A percentile compares a stretch with the other conserved stretches of the same genome.
Evolutionary conservation across 1,140 invertebrate species (phyloP).

Genomic region (Ceratina calcarata): DNA sequence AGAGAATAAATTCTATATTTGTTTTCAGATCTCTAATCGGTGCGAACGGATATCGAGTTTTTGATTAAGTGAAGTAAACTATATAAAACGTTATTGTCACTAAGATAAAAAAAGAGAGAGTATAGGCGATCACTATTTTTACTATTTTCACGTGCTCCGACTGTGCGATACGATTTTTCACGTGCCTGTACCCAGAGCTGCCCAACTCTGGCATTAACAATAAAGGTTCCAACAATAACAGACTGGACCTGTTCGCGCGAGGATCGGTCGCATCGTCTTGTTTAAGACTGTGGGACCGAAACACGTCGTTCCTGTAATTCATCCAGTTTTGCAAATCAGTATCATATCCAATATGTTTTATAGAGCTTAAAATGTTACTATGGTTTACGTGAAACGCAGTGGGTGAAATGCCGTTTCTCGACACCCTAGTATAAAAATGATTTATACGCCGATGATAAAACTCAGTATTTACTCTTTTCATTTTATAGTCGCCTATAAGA

Average conservation of each 20-base stretch:
- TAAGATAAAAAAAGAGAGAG: constrained; percentile 79
- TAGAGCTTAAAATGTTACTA: constrained; percentile 29
- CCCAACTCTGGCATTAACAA: constrained; percentile 72
- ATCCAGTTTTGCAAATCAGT: constrained; percentile 60
- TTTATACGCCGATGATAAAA: constrained; percentile 63
- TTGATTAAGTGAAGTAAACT: constrained; percentile 77
- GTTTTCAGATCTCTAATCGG: background rate
- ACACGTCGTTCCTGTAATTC: constrained; percentile 57
- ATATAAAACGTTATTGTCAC: constrained; percentile 81
- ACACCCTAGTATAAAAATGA: constrained; percentile 62
- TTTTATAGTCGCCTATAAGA: constrained; percentile 32
- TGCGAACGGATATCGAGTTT: constrained; percentile 6
- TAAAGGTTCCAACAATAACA: constrained; percentile 80
- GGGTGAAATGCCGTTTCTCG: constrained; percentile 49
- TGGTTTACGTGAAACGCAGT: constrained; percentile 56
- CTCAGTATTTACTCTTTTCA: constrained; percentile 41
- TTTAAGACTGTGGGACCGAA: constrained; percentile 46
- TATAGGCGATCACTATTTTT: constrained; percentile 79
- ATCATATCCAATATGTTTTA: constrained; percentile 52
- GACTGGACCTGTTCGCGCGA: constrained; percentile 69
- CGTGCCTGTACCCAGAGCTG: constrained; percentile 52
- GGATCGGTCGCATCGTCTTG: constrained; percentile 49
- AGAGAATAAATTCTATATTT: background rate
- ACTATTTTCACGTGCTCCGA: constrained; percentile 79
- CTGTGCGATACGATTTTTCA: constrained; percentile 67